phyloP scores from a whole-genome alignment of 1,140 invertebrate species.

The Drosophila lini region DNA sequence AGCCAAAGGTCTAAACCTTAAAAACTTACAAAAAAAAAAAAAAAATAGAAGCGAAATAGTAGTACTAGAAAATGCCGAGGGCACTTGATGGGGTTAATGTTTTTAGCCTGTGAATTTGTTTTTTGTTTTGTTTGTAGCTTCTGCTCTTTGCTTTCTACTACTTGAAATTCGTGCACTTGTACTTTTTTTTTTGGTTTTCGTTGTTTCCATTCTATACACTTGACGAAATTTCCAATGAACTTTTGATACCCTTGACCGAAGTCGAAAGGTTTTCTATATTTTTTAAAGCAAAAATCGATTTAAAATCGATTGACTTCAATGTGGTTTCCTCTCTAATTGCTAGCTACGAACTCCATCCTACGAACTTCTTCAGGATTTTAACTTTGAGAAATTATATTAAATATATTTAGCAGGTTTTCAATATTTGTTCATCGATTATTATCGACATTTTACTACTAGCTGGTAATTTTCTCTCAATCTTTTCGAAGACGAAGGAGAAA shows the following conservation, averaged over 20 bases:
- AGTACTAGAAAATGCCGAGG: slow-evolving; percentile 7
- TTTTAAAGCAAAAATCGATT: not conserved
- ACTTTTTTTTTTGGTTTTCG: slow-evolving; percentile 17
- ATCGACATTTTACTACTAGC: not conserved
- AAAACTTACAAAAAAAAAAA: slow-evolving; percentile 1
- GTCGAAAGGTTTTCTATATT: too few species aligned
- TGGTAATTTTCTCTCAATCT: not conserved
- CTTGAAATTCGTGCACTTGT: slow-evolving; percentile 37
- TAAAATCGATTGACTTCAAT: not conserved
- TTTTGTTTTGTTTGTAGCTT: slow-evolving; percentile 7
- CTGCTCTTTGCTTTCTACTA: slow-evolving; percentile 28
- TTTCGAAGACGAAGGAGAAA: not conserved
- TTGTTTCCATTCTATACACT: slow-evolving; percentile 23
- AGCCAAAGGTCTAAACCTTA: slow-evolving; percentile 19
- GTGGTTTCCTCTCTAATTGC: not conserved
- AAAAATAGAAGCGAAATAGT: slow-evolving; percentile 6
- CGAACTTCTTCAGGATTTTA: too few species aligned
- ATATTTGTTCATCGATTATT: not conserved
- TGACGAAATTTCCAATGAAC: slow-evolving; percentile 29
- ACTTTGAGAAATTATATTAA: too few species aligned
- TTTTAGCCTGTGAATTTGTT: slow-evolving; percentile 21
- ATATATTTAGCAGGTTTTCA: too few species aligned
- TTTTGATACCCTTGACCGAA: slow-evolving; percentile 11
- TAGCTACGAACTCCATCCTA: not conserved
- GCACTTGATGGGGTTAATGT: slow-evolving; percentile 58